These are phyloP conservation scores for Dasypus novemcinctus DNA, from an alignment of 2,113 vertebrate species.

Conservation along the genomic window DNA sequence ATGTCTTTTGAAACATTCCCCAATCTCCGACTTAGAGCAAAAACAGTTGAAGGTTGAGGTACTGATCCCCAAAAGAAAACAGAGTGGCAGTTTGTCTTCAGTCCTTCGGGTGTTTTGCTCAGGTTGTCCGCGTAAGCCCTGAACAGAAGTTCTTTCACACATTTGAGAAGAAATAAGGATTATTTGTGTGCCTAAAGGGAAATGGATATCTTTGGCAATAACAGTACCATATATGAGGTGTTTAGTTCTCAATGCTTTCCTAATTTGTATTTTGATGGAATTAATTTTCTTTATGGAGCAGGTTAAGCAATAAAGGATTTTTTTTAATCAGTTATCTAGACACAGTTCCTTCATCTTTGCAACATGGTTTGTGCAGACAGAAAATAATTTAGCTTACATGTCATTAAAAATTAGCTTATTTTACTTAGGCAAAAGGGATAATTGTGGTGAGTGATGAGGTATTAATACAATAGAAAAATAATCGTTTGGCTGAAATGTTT, in stretches of 20 bases:
- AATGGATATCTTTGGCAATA: not conserved
- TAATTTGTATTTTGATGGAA: slow-evolving; percentile 25
- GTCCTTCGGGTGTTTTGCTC: not conserved
- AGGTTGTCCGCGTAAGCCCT: not conserved
- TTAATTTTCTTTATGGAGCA: slow-evolving; percentile 13
- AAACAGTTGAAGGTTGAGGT: not conserved
- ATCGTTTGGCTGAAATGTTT: not conserved
- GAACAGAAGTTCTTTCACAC: not conserved
- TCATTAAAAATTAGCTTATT: slow-evolving; percentile 28
- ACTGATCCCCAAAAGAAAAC: not conserved
- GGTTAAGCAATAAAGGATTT: not conserved
- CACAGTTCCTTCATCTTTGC: slow-evolving; percentile 34
- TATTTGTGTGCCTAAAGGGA: not conserved
- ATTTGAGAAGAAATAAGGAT: not conserved
- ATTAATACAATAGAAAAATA: not conserved
- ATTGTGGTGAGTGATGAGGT: not conserved
- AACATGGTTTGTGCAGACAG: not conserved
- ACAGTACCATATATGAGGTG: not conserved
- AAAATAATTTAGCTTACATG: not conserved
- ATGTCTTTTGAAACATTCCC: not conserved
- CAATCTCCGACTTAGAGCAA: not conserved
- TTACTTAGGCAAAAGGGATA: not conserved
- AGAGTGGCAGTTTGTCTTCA: not conserved
- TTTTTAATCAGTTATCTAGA: not conserved
- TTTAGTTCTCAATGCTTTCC: not conserved